Conservation (phyloP, 2,797 vertebrate species). For the Poeciliopsis paucimaculata region DNA sequence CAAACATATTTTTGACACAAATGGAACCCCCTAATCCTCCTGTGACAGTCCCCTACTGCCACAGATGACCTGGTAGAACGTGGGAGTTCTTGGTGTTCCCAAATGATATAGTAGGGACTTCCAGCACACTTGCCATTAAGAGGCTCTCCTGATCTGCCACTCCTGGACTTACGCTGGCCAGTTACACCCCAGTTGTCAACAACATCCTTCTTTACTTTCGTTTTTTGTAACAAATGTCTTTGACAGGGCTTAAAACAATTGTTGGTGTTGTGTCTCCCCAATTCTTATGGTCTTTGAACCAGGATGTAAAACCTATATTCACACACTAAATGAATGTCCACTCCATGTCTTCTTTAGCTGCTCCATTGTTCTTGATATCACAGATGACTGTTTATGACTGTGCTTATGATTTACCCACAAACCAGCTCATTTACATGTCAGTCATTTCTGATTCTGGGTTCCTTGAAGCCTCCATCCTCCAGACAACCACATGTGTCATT, state of each 20-base stretch:
- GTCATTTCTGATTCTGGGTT: neutral
- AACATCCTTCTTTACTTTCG: neutral
- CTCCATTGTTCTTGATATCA: neutral
- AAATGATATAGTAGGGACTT: neutral
- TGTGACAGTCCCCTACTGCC: too few species aligned
- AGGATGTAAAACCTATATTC: constrained; percentile 5
- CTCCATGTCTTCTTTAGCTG: constrained; percentile 4
- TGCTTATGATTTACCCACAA: constrained; percentile 7
- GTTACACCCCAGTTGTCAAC: neutral
- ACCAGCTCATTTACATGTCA: neutral
- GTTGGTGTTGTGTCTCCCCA: neutral
- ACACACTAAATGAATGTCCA: constrained; percentile 7
- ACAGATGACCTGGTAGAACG: too few species aligned
- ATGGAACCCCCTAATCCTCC: too few species aligned
- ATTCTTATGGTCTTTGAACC: neutral
- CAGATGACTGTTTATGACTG: neutral
- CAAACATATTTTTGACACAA: too few species aligned
- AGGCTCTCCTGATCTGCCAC: neutral
- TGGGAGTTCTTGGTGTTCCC: neutral
- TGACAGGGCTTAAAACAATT: neutral
- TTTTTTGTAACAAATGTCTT: neutral
- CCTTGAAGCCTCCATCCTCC: constrained; percentile 24
- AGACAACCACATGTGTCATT: constrained; percentile 21
- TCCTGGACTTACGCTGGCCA: neutral
- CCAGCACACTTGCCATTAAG: neutral